Base-by-base conservation (phyloP, 2,888 invertebrate genomes). In the Alentia gelatinosa region DNA sequence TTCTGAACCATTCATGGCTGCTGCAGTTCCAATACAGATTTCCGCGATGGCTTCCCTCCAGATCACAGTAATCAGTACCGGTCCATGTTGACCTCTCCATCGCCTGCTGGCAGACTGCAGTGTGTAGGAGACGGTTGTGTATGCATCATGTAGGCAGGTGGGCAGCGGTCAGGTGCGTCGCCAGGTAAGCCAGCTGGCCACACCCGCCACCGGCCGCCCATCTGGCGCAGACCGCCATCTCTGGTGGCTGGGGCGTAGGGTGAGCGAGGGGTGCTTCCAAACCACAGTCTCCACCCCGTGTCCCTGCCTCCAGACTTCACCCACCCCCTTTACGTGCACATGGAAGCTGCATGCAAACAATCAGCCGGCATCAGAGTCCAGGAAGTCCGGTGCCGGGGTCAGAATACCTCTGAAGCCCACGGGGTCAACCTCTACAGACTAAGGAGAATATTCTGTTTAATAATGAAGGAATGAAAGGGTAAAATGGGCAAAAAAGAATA, bases 331-430 rank as follows among this genome's bases (percentile, higher is more conserved):
- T 3, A 74, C 74, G 30, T 33, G n/a, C 74, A 74, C 74, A 74
- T 33, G n/a, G 5, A 56, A 3, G 33, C 26, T 79, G 79, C 79
- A 79, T 79, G 79, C 79, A 79, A 79, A 19, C 79, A 79, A 79
- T 79, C 79, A 79, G 79, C 26, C 37, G 35, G 39, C 3, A 19
- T 39, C 30, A n/a, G n/a, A n/a, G n/a, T n/a, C n/a, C n/a, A n/a
- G n/a, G n/a, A n/a, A n/a, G n/a, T n/a, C n/a, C n/a, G n/a, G n/a
- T n/a, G n/a, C n/a, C n/a, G n/a, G n/a, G n/a, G n/a, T n/a, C n/a
- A n/a, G n/a, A n/a, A n/a, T n/a, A n/a, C n/a, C n/a, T n/a, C n/a
- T n/a, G n/a, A n/a, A n/a, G n/a, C n/a, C n/a, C n/a, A n/a, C n/a
- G n/a, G n/a, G n/a, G n/a, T n/a, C n/a, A n/a, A n/a, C n/a, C n/a